Evolutionary conservation across 2,113 vertebrate species (phyloP), one percentile per base, ranked within the genome.

Genomic region (Brienomyrus longianalis): DNA sequence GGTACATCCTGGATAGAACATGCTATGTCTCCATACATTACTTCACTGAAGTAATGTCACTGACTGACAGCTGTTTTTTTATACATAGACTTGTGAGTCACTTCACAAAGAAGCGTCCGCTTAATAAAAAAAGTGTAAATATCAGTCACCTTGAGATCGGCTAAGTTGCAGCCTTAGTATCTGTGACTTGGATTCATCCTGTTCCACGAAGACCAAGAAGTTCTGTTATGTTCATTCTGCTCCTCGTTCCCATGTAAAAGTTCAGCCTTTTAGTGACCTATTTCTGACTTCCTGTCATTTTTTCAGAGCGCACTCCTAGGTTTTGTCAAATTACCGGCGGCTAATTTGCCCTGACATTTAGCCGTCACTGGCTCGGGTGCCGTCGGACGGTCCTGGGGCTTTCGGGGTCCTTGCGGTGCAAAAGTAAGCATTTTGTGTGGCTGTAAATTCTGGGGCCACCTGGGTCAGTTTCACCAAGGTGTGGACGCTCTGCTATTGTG

Each of bases 241-340:
- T 80, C 31, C 4, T 80, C 21, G 1, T 45, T 9, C 3, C 9
- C 2, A 84, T 23, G 19, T 47, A 48, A 84, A 84, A 47, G 80
- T 86, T 54, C n/a, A 35, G 23, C 50, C 85, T 54, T 7, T 86
- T 86, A 86, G 50, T 87, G 83, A 66, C 85, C 47, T 35, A 50
- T 74, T 87, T 90, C 88, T 90, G 56, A 89, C 86, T 91, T 89
- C 27, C 54, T 59, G 50, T 86, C 66, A 83, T 86, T 50, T 88
- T 88, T 89, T 80, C 10, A 80, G 23, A 51, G 15, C 10, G 35
- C 27, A 21, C 27, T 80, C 35, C 83, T 77, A 39, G 23, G 66
- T 11, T 66, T 77, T 51, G 59, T 70, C 48, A 21, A 52, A 21
- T 23, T 56, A 62, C 62, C 54, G 35, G 23, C 43, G 21, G 77